Evolutionary conservation across 2,888 invertebrate genomes (phyloP).

Genomic region (Hypena proboscidalis): DNA sequence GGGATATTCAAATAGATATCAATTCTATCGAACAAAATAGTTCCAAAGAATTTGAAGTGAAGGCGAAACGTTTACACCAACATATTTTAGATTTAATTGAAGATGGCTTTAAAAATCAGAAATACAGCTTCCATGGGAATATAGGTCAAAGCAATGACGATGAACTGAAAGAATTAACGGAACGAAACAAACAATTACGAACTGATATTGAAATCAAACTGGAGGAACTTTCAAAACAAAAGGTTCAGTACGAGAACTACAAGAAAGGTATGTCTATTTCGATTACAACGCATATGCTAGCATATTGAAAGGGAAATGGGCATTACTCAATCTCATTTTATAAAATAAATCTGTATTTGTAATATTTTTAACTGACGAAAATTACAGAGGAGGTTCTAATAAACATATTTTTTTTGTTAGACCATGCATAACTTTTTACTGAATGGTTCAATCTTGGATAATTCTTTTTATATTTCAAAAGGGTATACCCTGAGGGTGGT

Average conservation of each 20-base stretch:
- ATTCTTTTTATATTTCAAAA: too few species aligned
- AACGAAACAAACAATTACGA: constrained; percentile 63
- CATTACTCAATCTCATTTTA: too few species aligned
- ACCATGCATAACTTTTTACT: too few species aligned
- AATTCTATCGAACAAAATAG: constrained; percentile 44
- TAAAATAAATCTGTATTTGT: too few species aligned
- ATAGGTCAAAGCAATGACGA: constrained; percentile 56
- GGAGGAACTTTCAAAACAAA: constrained; percentile 56
- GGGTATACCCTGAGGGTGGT: too few species aligned
- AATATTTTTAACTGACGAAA: too few species aligned
- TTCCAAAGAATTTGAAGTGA: constrained; percentile 49
- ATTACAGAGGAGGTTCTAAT: too few species aligned
- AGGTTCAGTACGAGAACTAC: constrained; percentile 62
- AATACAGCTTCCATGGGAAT: constrained; percentile 41
- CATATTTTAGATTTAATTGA: constrained; percentile 50
- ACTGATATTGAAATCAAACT: constrained; percentile 62
- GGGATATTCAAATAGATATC: constrained; percentile 51
- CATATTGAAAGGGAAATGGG: too few species aligned
- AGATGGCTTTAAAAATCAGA: constrained; percentile 52
- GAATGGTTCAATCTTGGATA: too few species aligned
- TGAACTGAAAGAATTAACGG: constrained; percentile 57
- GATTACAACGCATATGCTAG: background rate
- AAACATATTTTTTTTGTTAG: too few species aligned
- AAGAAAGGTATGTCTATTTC: constrained; percentile 62
- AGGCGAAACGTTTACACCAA: constrained; percentile 45